Conservation (phyloP, 53 echinoderm and acorn worm genomes). For the Henricia sp. region DNA sequence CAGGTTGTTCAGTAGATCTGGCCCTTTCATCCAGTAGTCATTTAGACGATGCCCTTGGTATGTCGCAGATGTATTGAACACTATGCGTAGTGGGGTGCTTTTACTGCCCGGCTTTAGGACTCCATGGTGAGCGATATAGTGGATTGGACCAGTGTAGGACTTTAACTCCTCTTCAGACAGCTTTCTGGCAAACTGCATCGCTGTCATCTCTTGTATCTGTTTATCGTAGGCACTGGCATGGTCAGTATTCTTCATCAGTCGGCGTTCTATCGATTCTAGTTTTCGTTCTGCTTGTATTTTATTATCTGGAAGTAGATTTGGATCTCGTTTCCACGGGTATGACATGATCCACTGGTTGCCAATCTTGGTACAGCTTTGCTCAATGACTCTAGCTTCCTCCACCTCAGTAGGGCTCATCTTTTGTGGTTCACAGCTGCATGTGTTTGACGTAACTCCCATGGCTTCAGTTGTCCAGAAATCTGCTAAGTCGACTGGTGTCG, state of each 20-base stretch:
- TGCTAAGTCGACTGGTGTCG: slow-evolving; percentile 53
- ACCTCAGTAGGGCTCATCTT: slow-evolving; percentile 47
- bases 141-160: slow-evolving; percentile 20
- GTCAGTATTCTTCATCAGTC: slow-evolving; percentile 56
- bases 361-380: slow-evolving; percentile 52
- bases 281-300: slow-evolving; percentile 52
- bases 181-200: slow-evolving; percentile 70
- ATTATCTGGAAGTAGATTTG: slow-evolving; percentile 69
- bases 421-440: slow-evolving; percentile 42
- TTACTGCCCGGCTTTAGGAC: neutral
- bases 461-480: slow-evolving; percentile 60
- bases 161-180: slow-evolving; percentile 51
- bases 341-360: slow-evolving; percentile 70
- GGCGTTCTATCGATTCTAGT: slow-evolving; percentile 63
- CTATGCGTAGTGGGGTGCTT: slow-evolving; percentile 66
- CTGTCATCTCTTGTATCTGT: slow-evolving; percentile 71
- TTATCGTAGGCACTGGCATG: slow-evolving; percentile 62
- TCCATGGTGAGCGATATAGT: neutral
- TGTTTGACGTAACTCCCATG: slow-evolving; percentile 34
- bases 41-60: slow-evolving; percentile 66
- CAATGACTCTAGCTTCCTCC: slow-evolving; percentile 46
- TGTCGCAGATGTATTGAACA: slow-evolving; percentile 70
- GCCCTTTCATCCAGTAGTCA: too few relatives aligned
- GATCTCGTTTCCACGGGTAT: slow-evolving; percentile 76
- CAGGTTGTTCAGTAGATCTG: slow-evolving; percentile 66